Conservation (phyloP, 1,140 invertebrate genomes). For the Andricus grossulariae region DNA sequence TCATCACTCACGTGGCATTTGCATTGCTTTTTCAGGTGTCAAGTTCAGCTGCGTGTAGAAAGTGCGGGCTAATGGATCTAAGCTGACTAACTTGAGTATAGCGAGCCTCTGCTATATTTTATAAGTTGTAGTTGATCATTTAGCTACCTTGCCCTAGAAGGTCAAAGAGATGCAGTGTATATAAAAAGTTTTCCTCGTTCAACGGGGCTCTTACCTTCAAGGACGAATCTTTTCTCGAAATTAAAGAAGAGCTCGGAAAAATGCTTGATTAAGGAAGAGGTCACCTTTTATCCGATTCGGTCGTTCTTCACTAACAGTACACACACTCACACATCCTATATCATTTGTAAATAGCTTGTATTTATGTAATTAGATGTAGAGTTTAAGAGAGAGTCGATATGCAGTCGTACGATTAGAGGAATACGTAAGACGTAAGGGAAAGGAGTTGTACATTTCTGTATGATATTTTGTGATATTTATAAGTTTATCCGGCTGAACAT, state of each 20-base stretch:
- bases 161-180: slow-evolving; percentile 16
- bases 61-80: slow-evolving; percentile 59
- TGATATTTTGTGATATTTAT: slow-evolving; percentile 67
- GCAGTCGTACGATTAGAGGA: slow-evolving; percentile 22
- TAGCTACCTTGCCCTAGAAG: slow-evolving; percentile 41
- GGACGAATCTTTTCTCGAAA: slow-evolving; percentile 36
- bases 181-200: slow-evolving; percentile 24
- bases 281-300: too few species aligned
- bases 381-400: slow-evolving; percentile 46
- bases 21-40: slow-evolving; percentile 76
- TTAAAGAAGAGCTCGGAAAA: too few species aligned
- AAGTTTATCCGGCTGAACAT: slow-evolving; percentile 40
- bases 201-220: slow-evolving; percentile 41
- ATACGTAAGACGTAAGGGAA: slow-evolving; percentile 42
- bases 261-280: too few species aligned
- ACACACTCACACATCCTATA: slow-evolving; percentile 44
- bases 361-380: slow-evolving; percentile 73
- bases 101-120: slow-evolving; percentile 65
- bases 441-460: slow-evolving; percentile 67
- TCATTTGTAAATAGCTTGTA: slow-evolving; percentile 72
- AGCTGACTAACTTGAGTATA: slow-evolving; percentile 70
- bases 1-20: slow-evolving; percentile 49
- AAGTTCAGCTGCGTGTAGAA: slow-evolving; percentile 87
- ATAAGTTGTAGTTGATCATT: slow-evolving; percentile 62
- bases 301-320: slow-evolving; percentile 9